Base-by-base conservation (phyloP, 64 coral and sea anemone species). In the Pachyseris speciosa region DNA sequence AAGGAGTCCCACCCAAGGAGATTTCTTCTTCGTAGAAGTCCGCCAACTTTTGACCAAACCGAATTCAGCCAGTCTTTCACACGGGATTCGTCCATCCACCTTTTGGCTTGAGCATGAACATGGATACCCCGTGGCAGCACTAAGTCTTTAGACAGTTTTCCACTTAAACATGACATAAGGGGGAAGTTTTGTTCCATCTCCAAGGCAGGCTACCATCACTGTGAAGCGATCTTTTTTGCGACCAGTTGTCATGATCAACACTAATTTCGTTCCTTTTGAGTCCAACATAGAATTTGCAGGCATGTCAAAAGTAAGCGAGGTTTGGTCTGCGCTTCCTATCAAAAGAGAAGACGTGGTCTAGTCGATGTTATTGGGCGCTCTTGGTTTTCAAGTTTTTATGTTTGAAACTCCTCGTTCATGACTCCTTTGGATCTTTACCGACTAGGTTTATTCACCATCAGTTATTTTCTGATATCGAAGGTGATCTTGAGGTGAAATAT, bases 141-240 rank as follows among this genome's bases (percentile, higher is more conserved):
- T 17, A 53, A 53, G 19, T 83, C 38, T 51, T 32, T 22, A 59
- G 25, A 79, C n/a, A n/a, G 75, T 79, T 79, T 79, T 79, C 36
- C 45, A 7, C 43, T 79, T 79, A 29, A 79, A 53, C 39, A 79
- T 42, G 12, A 55, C 43, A 79, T 49, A 79, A 9, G 75, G 75
- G 29, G 78, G 49, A 55, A 40, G 51, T 6, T 83, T 83, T 83
- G 49, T 58, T 52, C 26, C 29, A 61, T 37, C 78, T 58, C 30
- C 51, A 15, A 61, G 78, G 27, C 78, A 83, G 49, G 78, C 50
- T 36, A 83, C 24, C 78, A 83, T 83, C 78, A 83, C 50, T 83
- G 78, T 61, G 24, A 79, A 79, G 17, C 43, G 45, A 51, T 31
- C 75, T 79, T 79, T 79, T 50, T 79, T 8, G 15, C 49, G 75